These are phyloP conservation scores for Actenoides hombroni DNA, from an alignment of 2,113 vertebrate species.

Conservation along the genomic window DNA sequence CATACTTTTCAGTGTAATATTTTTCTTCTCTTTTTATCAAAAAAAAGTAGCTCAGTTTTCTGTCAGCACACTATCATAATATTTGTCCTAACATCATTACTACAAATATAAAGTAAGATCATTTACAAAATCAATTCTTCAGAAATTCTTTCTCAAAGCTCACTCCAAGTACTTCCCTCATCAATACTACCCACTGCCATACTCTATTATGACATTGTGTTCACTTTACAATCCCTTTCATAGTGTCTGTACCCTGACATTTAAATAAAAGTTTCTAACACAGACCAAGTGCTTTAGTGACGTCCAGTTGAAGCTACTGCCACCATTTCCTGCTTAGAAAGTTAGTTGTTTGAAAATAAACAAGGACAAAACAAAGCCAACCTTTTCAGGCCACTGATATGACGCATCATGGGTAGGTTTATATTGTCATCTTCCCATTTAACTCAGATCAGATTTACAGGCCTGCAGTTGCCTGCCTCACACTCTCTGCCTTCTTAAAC, in stretches of 20 bases:
- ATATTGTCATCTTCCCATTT: background rate
- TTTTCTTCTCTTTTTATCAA: background rate
- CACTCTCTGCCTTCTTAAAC: background rate
- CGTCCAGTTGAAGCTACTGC: background rate
- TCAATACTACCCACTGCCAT: background rate
- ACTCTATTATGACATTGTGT: background rate
- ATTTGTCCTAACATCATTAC: background rate
- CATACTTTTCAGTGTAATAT: background rate
- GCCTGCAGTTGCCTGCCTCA: background rate
- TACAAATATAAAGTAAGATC: background rate
- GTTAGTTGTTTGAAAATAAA: background rate
- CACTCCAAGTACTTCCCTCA: background rate
- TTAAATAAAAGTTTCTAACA: background rate
- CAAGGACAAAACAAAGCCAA: background rate
- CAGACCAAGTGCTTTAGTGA: background rate
- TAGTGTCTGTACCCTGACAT: background rate
- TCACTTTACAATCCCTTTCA: background rate
- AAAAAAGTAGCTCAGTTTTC: background rate
- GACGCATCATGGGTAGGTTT: background rate
- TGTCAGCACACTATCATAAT: background rate
- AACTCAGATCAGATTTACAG: background rate
- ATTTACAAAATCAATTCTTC: background rate
- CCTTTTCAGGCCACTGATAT: background rate
- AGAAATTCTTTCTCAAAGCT: background rate
- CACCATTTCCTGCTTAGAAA: background rate